Evolutionary conservation across 2,888 invertebrate species (phyloP).

Genomic region (Lordiphosa andalusiaca): DNA sequence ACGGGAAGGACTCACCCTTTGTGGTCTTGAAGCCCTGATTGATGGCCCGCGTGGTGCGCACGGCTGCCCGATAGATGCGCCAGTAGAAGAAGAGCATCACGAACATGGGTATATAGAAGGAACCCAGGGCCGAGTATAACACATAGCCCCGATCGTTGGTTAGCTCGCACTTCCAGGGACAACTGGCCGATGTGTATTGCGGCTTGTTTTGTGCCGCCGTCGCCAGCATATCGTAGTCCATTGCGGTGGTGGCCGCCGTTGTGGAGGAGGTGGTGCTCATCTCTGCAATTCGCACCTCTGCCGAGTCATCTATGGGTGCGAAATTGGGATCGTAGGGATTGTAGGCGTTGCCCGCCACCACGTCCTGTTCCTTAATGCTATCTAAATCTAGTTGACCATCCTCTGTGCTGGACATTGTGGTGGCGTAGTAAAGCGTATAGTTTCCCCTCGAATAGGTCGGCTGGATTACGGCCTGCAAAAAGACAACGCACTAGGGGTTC

Average conservation of each 20-base stretch:
- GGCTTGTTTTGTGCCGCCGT: slow-evolving; percentile 32
- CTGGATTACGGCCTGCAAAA: slow-evolving; percentile 71
- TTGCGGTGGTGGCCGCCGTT: slow-evolving; percentile 31
- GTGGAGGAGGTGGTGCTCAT: slow-evolving; percentile 31
- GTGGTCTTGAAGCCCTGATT: slow-evolving; percentile 95
- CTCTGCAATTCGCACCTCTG: slow-evolving; percentile 49
- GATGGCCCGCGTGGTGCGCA: slow-evolving; percentile 94
- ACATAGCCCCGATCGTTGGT: slow-evolving; percentile 97
- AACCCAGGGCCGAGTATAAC: slow-evolving; percentile 97
- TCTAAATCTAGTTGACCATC: slow-evolving; percentile 79
- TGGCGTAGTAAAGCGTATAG: slow-evolving; percentile 79
- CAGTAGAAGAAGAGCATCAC: slow-evolving; percentile 99
- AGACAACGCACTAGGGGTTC: no score
- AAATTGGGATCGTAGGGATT: slow-evolving; percentile 75
- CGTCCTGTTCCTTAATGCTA: slow-evolving; percentile 52
- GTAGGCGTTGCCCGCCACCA: slow-evolving; percentile 54
- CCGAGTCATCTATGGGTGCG: slow-evolving; percentile 59
- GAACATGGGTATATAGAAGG: slow-evolving; percentile 98
- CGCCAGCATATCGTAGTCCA: slow-evolving; percentile 39
- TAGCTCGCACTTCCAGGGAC: slow-evolving; percentile 93
- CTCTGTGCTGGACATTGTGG: slow-evolving; percentile 69
- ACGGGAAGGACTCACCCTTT: slow-evolving; percentile 83
- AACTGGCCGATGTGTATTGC: slow-evolving; percentile 82
- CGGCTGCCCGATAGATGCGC: slow-evolving; percentile 96
- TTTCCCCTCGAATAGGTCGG: slow-evolving; percentile 79